phyloP scores from a whole-genome alignment of 2,113 vertebrate species.

The Podarcis muralis region DNA sequence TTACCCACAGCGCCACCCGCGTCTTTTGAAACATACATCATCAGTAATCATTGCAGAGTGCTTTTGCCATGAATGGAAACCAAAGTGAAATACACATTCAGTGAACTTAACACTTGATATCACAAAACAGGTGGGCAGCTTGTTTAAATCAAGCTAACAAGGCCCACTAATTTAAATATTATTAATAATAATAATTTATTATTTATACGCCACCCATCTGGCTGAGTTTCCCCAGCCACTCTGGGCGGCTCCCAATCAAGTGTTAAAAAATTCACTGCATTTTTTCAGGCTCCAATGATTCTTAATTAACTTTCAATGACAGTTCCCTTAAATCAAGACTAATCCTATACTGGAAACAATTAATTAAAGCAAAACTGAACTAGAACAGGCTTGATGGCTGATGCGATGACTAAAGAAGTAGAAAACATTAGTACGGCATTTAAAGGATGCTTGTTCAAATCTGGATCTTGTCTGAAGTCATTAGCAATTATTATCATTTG shows the following conservation, averaged over 20 bases:
- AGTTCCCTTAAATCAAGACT: conserved; percentile 39
- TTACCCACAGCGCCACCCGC: no score
- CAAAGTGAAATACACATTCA: neutral
- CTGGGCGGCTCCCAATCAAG: no score
- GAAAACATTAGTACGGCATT: conserved; percentile 32
- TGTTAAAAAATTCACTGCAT: neutral
- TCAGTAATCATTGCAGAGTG: neutral
- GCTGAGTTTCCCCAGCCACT: no score
- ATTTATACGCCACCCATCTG: no score
- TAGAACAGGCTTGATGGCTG: conserved; percentile 51
- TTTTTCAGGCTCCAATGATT: conserved; percentile 34
- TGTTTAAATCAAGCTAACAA: conserved; percentile 3
- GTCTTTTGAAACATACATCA: neutral
- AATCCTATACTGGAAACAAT: conserved; percentile 55
- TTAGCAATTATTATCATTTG: conserved; percentile 27
- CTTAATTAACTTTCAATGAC: conserved; percentile 23
- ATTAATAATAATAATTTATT: no score
- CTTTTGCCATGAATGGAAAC: neutral
- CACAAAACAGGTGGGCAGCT: neutral
- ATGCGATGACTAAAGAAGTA: conserved; percentile 48
- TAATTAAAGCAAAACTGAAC: conserved; percentile 49
- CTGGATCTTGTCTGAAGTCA: conserved; percentile 31
- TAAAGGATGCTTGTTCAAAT: conserved; percentile 49
- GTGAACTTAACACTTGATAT: neutral
- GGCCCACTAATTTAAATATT: neutral